Base-by-base conservation (phyloP, 2,888 invertebrate genomes). In the Eueremaeus valkanovi region DNA sequence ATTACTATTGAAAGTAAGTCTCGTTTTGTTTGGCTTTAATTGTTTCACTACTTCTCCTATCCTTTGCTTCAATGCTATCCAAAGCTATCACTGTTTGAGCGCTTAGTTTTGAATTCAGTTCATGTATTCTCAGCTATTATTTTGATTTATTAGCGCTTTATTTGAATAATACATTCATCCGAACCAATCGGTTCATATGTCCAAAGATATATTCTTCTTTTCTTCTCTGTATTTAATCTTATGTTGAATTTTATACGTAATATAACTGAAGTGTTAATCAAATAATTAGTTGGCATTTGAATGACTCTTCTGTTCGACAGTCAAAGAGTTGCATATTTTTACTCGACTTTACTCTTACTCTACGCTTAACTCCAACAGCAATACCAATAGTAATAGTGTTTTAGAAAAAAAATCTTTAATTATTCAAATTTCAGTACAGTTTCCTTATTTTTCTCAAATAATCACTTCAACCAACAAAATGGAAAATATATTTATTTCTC, bases 1-100 rank as follows among this genome's bases (percentile, higher is more conserved):
- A 21, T 36, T 13, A 58, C 70, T 1, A 70, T 24, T 42, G 70
- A 70, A 70, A 70, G 70, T 70, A 70, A 70, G 70, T 70, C 70
- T 70, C 24, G 45, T 45, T 70, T 70, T 70, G 31, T 63, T 18
- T 36, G n/a, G 21, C 29, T n/a, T 36, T 36, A 24, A 27, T 66
- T 66, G n/a, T 66, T 21, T 66, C 36, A 36, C 33, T 58, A 21
- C 29, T 27, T 58, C 11, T 58, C 13, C n/a, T n/a, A n/a, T n/a
- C n/a, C n/a, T n/a, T n/a, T 58, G 31, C n/a, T 9, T 36, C 29
- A 36, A 66, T 36, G 36, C 9, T 6, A 16, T 16, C 3, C 13
- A 70, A 45, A 21, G 27, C 24, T 70, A 45, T 31, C 11, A 18
- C 24, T 11, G 21, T 70, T 70, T 70, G 21, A 70, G 70, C 70